Conservation (phyloP, 2,113 vertebrate species). For the Mirounga angustirostris region DNA sequence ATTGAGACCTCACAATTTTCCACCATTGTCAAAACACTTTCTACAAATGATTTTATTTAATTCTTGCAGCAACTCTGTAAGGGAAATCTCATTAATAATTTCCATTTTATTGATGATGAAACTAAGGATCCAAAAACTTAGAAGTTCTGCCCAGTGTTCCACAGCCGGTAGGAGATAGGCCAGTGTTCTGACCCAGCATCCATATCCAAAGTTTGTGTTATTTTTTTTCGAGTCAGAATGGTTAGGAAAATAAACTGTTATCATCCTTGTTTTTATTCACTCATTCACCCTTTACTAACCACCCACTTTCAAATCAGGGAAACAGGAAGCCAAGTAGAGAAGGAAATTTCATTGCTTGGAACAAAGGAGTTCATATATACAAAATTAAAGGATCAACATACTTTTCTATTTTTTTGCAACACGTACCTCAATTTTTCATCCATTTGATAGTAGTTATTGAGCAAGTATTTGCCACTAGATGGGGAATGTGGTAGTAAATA, state of each 20-base stretch:
- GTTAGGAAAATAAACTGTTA: not conserved
- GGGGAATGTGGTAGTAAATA: not conserved
- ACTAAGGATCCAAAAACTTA: not conserved
- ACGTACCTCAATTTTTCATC: not conserved
- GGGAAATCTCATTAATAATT: not conserved
- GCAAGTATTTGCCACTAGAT: not conserved
- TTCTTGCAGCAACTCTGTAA: not conserved
- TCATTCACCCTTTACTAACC: not conserved
- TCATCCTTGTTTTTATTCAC: not conserved
- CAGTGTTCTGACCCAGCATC: not conserved
- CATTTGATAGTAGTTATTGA: not conserved
- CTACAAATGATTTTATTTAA: not conserved
- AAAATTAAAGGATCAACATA: not conserved
- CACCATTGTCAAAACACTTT: not conserved
- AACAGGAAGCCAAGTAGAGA: not conserved
- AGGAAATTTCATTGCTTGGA: not conserved
- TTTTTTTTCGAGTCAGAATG: constrained; percentile 43
- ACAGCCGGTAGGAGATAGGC: not conserved
- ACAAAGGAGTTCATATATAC: not conserved
- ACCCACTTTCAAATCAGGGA: not conserved
- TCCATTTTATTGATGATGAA: constrained; percentile 1
- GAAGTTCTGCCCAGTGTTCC: not conserved
- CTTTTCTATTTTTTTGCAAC: not conserved
- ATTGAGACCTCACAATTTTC: not conserved
- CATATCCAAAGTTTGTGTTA: not conserved